Evolutionary conservation across 1,140 invertebrate genomes (phyloP).

Genomic region (Macrostomum lignano): DNA sequence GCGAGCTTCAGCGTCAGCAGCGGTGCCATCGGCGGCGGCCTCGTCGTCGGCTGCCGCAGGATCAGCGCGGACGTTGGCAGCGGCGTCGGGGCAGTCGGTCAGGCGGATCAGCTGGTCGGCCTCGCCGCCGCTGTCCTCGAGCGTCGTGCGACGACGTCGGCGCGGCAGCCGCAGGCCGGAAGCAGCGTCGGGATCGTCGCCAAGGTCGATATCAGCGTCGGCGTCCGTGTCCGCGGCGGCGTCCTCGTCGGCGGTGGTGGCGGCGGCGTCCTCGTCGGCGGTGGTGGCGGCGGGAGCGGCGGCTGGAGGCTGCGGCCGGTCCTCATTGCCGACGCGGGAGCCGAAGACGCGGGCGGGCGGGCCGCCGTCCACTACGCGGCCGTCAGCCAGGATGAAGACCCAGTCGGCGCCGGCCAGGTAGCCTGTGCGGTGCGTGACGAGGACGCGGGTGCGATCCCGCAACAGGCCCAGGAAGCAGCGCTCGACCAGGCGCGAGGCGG

Average conservation of each 20-base stretch:
- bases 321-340: conserved; percentile 5
- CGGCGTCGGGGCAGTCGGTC: not conserved
- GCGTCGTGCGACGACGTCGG: no score
- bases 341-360: not conserved
- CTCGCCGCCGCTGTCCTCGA: no score
- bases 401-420: conserved; percentile 46
- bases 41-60: no score
- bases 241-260: no score
- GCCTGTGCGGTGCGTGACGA: conserved; percentile 54
- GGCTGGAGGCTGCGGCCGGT: no score
- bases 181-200: no score
- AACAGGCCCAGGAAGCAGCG: conserved; percentile 52
- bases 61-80: not conserved
- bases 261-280: no score
- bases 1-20: not conserved
- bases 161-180: no score
- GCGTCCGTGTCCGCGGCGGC: no score
- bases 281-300: no score
- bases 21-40: not conserved
- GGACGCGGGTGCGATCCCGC: conserved; percentile 43
- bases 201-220: no score
- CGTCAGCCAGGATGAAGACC: conserved; percentile 43
- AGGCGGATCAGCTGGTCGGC: conserved; percentile 13
- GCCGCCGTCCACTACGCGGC: conserved; percentile 38
- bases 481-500: conserved; percentile 51